Evolutionary conservation across 2,113 vertebrate species (phyloP).

Genomic region (human): GRCh38 chr18:51346501-51347000

Average conservation of each 20-base stretch:
- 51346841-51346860: neutral
- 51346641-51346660: neutral
- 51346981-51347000: neutral
- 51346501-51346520: neutral
- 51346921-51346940: neutral
- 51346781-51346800: neutral
- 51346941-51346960: constrained; percentile 20
- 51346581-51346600: neutral
- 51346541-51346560: neutral
- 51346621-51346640: neutral
- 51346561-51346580: neutral
- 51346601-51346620: neutral
- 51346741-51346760: neutral
- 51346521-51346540: neutral
- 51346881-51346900: neutral
- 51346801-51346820: neutral
- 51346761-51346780: neutral
- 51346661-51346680: neutral
- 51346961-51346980: neutral
- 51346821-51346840: neutral
- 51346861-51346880: neutral
- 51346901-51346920: neutral
- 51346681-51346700: neutral
- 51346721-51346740: neutral
- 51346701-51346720: too few species aligned